Base-by-base conservation (phyloP, 1,140 invertebrate genomes). In the Orius insidiosus region DNA sequence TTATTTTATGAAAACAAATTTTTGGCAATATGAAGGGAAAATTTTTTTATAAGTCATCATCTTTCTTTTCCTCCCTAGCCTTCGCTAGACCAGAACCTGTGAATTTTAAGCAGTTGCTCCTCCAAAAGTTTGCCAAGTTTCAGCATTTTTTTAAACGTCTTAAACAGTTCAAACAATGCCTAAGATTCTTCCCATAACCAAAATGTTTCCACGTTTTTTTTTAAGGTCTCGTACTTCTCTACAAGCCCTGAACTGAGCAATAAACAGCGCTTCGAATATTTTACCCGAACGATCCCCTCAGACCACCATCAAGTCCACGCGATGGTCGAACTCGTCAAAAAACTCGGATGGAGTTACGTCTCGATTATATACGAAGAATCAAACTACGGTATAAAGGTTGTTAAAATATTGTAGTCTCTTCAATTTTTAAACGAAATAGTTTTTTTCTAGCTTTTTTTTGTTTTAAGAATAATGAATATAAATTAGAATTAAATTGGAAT, bases 331-430 rank as follows among this genome's bases (percentile, higher is more conserved):
- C 86, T 96, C 52, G 80, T 95, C n/a, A 74, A 73, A 46, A 65
- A 66, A 50, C 76, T 95, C 59, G 73, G 75, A 14, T 95, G 90
- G 90, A 87, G 82, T 50, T 96, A 95, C 63, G 80, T 96, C 0
- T 93, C 87, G 16, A 85, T 96, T 42, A 80, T 96, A 44, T 95
- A 95, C 58, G 90, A 96, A 64, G 90, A 96, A 61, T 93, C 87
- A 39, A 94, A 88, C 65, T 96, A 96, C 56, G 90, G 92, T 2
- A 87, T 90, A 36, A 89, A 93, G 78, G 90, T 94, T 62, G 66
- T 59, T 11, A 30, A 24, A 14, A 37, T 30, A 16, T 34, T 24
- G 7, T 24, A 24, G 24, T 46, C 13, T 34, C 18, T 16, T 8
- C n/a, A 32, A n/a, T 45, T 45, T 33, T 33, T 8, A 9, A 39